Conservation (phyloP, 1,140 invertebrate genomes). For the Papilio xuthus region DNA sequence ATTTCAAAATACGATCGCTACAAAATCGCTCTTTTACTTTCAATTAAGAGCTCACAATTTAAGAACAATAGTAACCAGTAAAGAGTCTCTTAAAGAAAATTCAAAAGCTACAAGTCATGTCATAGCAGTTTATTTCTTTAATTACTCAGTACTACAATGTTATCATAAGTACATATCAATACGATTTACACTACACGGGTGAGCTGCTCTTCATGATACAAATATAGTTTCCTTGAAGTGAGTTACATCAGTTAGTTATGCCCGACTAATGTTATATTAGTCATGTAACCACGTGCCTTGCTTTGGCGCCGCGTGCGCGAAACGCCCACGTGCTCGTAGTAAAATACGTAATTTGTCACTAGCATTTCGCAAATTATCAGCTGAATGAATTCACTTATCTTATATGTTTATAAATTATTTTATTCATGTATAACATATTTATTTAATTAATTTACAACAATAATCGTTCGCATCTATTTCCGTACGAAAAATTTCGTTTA, state of each 20-base stretch:
- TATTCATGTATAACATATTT: slow-evolving; percentile 5
- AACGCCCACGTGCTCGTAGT: slow-evolving; percentile 32
- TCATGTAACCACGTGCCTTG: slow-evolving; percentile 37
- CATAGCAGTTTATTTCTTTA: background rate
- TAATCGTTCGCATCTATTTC: slow-evolving; percentile 15
- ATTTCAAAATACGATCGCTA: too few relatives aligned
- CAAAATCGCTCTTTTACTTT: background rate
- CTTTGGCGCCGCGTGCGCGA: background rate
- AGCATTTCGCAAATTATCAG: slow-evolving; percentile 19
- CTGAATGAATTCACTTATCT: slow-evolving; percentile 27
- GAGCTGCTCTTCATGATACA: slow-evolving; percentile 18
- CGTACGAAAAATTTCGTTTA: slow-evolving; percentile 10
- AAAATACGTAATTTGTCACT: slow-evolving; percentile 29
- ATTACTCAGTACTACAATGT: background rate
- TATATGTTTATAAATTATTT: background rate
- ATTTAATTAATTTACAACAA: slow-evolving; percentile 9
- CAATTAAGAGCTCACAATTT: too few relatives aligned
- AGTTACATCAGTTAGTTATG: slow-evolving; percentile 35
- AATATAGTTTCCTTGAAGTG: slow-evolving; percentile 25
- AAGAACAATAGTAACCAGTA: background rate
- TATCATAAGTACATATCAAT: background rate
- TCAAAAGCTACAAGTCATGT: background rate
- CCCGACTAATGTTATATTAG: slow-evolving; percentile 33
- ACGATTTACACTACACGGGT: slow-evolving; percentile 5
- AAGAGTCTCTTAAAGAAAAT: too few relatives aligned